Conservation (phyloP, 2,797 vertebrate genomes). For the Phoeniculus purpureus region DNA sequence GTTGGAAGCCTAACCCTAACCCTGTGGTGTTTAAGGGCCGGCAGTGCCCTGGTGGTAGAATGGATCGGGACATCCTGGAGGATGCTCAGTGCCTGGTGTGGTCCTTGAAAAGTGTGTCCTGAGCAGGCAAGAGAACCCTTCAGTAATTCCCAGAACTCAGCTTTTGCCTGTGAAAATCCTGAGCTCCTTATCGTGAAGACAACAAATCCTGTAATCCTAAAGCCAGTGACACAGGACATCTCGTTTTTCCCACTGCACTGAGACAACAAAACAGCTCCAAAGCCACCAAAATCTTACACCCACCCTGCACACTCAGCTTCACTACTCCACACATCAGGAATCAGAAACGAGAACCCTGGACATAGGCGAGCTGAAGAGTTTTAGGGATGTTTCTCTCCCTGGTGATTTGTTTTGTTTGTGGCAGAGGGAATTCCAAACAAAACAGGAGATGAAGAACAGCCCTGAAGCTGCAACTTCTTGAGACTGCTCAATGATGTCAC, state of each 20-base stretch:
- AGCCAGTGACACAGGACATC: background rate
- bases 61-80: background rate
- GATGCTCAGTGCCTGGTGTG: background rate
- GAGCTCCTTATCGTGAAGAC: background rate
- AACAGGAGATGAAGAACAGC: constrained; percentile 25
- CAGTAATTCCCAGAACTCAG: background rate
- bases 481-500: background rate
- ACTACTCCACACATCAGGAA: background rate
- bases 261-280: background rate
- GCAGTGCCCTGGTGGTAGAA: background rate
- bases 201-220: background rate
- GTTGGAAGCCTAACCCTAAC: background rate
- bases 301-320: background rate
- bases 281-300: background rate
- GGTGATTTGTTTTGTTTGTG: background rate
- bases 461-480: background rate
- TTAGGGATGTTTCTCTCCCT: background rate
- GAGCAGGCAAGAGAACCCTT: background rate
- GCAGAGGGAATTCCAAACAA: constrained; percentile 30
- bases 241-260: background rate
- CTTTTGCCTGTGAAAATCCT: background rate
- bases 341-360: background rate
- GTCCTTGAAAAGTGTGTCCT: background rate
- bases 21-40: background rate
- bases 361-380: background rate